Evolutionary conservation across 2,113 vertebrate genomes (phyloP).

Genomic region (Oxyruncus cristatus): DNA sequence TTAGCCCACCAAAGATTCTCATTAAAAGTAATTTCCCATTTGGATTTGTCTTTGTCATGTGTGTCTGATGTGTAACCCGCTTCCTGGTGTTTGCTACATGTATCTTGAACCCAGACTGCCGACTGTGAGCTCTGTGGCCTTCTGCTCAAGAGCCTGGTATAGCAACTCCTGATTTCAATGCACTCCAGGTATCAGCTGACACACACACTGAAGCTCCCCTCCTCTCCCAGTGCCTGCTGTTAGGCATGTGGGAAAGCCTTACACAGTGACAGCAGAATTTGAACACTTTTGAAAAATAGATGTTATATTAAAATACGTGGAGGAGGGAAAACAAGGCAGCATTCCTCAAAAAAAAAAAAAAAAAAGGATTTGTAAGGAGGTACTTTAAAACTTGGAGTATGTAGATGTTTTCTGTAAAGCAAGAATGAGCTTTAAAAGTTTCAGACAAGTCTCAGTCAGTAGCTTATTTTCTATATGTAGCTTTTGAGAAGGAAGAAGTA

Average conservation of each 20-base stretch:
- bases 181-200: background rate
- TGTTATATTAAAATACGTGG: background rate
- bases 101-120: background rate
- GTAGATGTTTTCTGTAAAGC: background rate
- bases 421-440: background rate
- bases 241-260: background rate
- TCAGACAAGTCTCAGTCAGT: background rate
- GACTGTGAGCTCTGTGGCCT: background rate
- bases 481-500: background rate
- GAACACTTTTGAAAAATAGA: background rate
- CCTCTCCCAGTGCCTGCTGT: background rate
- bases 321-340: background rate
- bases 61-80: background rate
- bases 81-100: background rate
- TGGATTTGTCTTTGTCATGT: background rate
- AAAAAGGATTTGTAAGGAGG: background rate
- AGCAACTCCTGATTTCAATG: background rate
- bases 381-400: background rate
- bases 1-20: background rate
- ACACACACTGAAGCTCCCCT: background rate
- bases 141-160: background rate
- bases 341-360: background rate
- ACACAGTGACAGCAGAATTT: background rate
- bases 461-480: background rate
- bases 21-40: slow-evolving; percentile 7